Percentiles rank a stretch among this genome's conserved stretches.
Evolutionary conservation across 2,797 vertebrate species (phyloP).

Genomic region (Channallabes apus): DNA sequence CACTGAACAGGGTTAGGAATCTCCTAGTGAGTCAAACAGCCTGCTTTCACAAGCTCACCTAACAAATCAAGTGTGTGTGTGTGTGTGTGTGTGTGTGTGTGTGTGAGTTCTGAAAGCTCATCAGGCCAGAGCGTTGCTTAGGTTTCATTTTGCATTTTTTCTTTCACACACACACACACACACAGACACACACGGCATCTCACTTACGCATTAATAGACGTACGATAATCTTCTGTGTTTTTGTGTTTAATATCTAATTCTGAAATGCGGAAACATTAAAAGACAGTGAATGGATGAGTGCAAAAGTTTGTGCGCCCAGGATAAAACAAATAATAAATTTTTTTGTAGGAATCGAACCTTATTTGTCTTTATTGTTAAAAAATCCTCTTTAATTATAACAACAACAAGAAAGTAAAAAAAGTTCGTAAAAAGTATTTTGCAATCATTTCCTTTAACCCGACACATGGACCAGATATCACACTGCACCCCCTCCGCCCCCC

Average conservation of each 20-base stretch:
- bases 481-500: no score
- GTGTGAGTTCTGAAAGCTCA: background rate
- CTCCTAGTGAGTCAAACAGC: background rate
- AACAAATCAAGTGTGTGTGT: background rate
- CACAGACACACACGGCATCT: background rate
- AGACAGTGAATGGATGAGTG: background rate
- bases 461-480: background rate
- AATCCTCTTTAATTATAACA: background rate
- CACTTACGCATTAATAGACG: background rate
- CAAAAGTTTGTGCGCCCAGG: background rate
- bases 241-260: background rate
- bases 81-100: no score
- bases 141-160: background rate
- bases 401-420: background rate
- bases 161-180: background rate
- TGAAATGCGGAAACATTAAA: background rate
- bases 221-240: background rate
- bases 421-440: background rate
- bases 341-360: background rate
- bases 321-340: background rate
- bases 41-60: background rate
- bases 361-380: background rate
- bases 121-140: background rate
- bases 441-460: background rate
- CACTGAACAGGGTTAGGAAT: constrained; percentile 19